These are phyloP conservation scores for Gymnoscelis rufifasciata DNA, from an alignment of 2,888 invertebrate genomes.

Conservation along the genomic window DNA sequence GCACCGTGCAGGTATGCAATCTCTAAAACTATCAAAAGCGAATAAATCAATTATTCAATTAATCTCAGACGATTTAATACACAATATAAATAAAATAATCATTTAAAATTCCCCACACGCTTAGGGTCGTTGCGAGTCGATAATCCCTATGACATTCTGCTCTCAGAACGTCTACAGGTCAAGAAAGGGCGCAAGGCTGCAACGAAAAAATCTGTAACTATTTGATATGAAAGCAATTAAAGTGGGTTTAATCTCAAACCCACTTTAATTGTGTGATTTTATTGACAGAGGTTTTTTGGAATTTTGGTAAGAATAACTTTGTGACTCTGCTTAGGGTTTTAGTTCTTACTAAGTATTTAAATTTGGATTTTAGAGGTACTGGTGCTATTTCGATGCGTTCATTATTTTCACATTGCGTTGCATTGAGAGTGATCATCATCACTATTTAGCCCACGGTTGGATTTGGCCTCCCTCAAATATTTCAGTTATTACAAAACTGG, in stretches of 20 bases:
- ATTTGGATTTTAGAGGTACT: no score
- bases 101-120: slow-evolving; percentile 47
- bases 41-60: background rate
- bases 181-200: slow-evolving; percentile 47
- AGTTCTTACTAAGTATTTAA: no score
- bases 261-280: slow-evolving; percentile 28
- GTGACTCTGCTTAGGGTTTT: no score
- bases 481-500: no score
- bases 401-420: no score
- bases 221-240: slow-evolving; percentile 41
- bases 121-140: slow-evolving; percentile 50
- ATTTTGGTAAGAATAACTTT: no score
- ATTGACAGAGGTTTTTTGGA: slow-evolving; percentile 18
- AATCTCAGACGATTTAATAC: slow-evolving; percentile 10
- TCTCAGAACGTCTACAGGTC: slow-evolving; percentile 61
- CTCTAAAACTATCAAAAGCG: background rate
- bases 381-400: no score
- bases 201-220: slow-evolving; percentile 40
- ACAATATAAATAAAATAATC: slow-evolving; percentile 34
- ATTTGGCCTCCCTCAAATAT: no score
- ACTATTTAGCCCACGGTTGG: no score
- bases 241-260: slow-evolving; percentile 30
- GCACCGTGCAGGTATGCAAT: background rate
- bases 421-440: no score
- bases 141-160: slow-evolving; percentile 60